A percentile compares a stretch with the other conserved stretches of the same genome.
phyloP scores from a whole-genome alignment of 2,797 vertebrate species.

The Pseudomugil gertrudae region DNA sequence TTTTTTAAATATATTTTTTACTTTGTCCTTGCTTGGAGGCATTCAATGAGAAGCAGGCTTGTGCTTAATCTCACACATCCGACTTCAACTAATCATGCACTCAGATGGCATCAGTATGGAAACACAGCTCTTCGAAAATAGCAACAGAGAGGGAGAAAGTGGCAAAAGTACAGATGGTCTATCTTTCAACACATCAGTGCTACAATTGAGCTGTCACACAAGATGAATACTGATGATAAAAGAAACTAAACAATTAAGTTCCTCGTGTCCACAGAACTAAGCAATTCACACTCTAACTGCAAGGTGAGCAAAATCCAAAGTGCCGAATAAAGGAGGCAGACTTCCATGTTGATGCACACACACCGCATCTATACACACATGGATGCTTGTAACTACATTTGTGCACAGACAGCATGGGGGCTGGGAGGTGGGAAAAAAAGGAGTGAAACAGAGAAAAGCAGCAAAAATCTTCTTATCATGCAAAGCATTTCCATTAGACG shows the following conservation, averaged over 20 bases:
- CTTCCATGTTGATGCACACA: conserved; percentile 11
- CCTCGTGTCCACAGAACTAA: conserved; percentile 54
- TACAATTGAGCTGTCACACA: conserved; percentile 72
- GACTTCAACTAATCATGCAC: conserved; percentile 50
- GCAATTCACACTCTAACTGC: conserved; percentile 59
- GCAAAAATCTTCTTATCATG: conserved; percentile 35
- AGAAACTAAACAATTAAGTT: conserved; percentile 71
- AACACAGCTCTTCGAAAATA: conserved; percentile 60
- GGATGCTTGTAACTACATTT: conserved; percentile 4
- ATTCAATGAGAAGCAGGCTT: conserved; percentile 48
- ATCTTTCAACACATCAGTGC: conserved; percentile 70
- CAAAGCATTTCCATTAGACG: conserved; percentile 56
- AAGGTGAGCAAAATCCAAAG: conserved; percentile 62
- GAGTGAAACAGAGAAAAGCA: conserved; percentile 30
- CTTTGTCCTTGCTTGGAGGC: conserved; percentile 76
- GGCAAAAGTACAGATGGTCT: conserved; percentile 72
- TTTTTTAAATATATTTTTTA: conserved; percentile 49
- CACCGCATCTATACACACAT: background rate
- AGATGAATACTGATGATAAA: conserved; percentile 70
- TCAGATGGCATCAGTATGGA: conserved; percentile 54
- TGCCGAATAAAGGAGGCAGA: conserved; percentile 15
- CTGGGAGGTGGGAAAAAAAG: conserved; percentile 3
- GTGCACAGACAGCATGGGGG: background rate
- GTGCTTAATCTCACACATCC: conserved; percentile 64
- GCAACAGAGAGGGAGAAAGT: conserved; percentile 30